phyloP scores from a whole-genome alignment of 1,140 invertebrate genomes.

The Meloidogyne hapla region DNA sequence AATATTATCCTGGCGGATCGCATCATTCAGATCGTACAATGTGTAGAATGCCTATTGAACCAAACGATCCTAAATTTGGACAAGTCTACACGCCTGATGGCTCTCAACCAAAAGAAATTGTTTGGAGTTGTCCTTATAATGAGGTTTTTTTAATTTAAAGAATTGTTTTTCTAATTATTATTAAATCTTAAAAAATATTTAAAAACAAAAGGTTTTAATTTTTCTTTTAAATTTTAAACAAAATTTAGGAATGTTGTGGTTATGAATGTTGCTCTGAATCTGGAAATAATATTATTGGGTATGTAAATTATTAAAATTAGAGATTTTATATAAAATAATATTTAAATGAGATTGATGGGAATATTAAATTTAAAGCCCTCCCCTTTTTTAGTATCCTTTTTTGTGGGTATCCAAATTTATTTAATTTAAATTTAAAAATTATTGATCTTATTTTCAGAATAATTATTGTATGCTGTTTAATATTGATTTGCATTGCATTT shows the following conservation, averaged over 20 bases:
- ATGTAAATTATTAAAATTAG: constrained; percentile 30
- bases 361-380: not conserved
- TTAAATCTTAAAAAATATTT: no score
- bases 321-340: no score
- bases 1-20: constrained; percentile 44
- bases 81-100: constrained; percentile 59
- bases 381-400: not conserved
- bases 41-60: constrained; percentile 60
- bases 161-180: no score
- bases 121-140: constrained; percentile 52
- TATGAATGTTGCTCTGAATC: constrained; percentile 52
- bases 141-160: constrained; percentile 41
- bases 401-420: no score
- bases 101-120: constrained; percentile 55
- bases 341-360: no score
- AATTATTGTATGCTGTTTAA: constrained; percentile 4
- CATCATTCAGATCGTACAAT: constrained; percentile 37
- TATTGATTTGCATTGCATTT: not conserved
- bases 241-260: constrained; percentile 42
- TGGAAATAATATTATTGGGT: constrained; percentile 37
- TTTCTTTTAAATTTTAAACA: no score
- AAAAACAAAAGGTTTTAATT: no score
- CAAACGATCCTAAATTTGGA: constrained; percentile 51
- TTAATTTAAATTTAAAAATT: no score
- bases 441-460: constrained; percentile 1